Percentiles rank a stretch among this genome's conserved stretches.
phyloP scores from a whole-genome alignment of 2,888 invertebrate species.

The Scaptomyza reducta region DNA sequence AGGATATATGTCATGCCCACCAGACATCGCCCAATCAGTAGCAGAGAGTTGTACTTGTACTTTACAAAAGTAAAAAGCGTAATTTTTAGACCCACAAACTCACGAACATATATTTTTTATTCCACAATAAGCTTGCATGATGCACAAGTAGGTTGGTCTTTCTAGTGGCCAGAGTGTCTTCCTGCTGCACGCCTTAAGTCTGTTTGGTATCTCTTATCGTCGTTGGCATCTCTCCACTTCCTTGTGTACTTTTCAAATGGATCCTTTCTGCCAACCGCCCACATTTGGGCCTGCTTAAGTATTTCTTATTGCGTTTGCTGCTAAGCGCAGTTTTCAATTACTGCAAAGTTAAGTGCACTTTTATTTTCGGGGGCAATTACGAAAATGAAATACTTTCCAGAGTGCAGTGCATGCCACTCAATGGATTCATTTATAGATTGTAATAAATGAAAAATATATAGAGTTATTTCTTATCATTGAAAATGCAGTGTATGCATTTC shows the following conservation, averaged over 20 bases:
- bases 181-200: constrained; percentile 25
- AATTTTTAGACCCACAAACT: constrained; percentile 19
- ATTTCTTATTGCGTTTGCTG: constrained; percentile 40
- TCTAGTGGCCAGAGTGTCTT: constrained; percentile 15
- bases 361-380: constrained; percentile 52
- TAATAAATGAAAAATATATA: not conserved
- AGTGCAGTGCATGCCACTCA: constrained; percentile 30
- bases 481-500: constrained; percentile 3
- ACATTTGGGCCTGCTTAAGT: constrained; percentile 32
- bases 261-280: constrained; percentile 36
- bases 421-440: constrained; percentile 10
- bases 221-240: constrained; percentile 28
- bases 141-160: constrained; percentile 18
- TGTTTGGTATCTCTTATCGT: constrained; percentile 51
- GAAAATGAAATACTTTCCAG: constrained; percentile 55
- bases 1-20: constrained; percentile 72
- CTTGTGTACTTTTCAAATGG: constrained; percentile 47
- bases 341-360: constrained; percentile 46
- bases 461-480: not conserved
- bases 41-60: constrained; percentile 24
- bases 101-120: constrained; percentile 15
- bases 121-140: constrained; percentile 15
- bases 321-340: constrained; percentile 64
- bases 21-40: constrained; percentile 50
- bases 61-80: constrained; percentile 16